These are phyloP conservation scores for Drosophila auraria DNA, from an alignment of 1,140 invertebrate genomes.

Conservation along the genomic window DNA sequence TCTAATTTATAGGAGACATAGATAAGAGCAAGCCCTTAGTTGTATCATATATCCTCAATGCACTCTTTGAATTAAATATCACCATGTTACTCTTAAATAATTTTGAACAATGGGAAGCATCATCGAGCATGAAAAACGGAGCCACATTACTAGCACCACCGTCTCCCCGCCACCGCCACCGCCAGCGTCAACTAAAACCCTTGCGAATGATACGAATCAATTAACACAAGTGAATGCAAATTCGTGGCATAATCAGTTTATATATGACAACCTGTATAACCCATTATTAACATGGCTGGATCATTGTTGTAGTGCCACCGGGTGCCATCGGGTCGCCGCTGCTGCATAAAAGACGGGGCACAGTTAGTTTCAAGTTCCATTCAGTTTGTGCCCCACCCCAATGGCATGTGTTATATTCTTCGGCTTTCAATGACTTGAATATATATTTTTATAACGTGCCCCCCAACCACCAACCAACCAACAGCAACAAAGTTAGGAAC, in stretches of 20 bases:
- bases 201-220: constrained; percentile 7
- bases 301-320: background rate
- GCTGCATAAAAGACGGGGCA: constrained; percentile 32
- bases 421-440: constrained; percentile 33
- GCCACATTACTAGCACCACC: constrained; percentile 6
- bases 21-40: constrained; percentile 42
- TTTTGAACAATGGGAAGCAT: constrained; percentile 32
- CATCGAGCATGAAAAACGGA: constrained; percentile 19
- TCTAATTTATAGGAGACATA: constrained; percentile 77
- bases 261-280: constrained; percentile 3
- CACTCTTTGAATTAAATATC: constrained; percentile 32
- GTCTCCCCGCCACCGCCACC: background rate
- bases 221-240: constrained; percentile 19
- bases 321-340: constrained; percentile 9
- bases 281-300: constrained; percentile 14
- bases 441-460: constrained; percentile 57
- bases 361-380: constrained; percentile 55
- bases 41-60: constrained; percentile 8
- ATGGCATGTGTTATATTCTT: constrained; percentile 49
- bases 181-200: background rate
- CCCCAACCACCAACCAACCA: background rate
- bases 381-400: constrained; percentile 31
- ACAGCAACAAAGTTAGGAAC: constrained; percentile 7
- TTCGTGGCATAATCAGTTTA: constrained; percentile 1
- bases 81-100: constrained; percentile 26